Evolutionary conservation across 2,888 invertebrate genomes (phyloP).

Genomic region (Trissolcus japonicus): DNA sequence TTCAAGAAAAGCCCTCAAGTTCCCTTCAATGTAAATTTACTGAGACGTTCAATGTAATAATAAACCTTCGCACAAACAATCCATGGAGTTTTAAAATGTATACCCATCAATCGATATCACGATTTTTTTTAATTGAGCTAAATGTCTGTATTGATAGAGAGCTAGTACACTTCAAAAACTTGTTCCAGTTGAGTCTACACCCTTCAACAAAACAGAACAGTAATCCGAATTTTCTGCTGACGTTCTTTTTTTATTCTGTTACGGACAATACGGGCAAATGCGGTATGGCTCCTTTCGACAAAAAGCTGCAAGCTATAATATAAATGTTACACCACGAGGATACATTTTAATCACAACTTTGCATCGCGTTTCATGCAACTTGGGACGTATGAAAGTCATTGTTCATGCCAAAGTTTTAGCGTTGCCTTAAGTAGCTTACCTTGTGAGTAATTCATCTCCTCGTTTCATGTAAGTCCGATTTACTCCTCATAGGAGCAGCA

Average conservation of each 20-base stretch:
- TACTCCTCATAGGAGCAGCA: constrained; percentile 72
- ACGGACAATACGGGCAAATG: constrained; percentile 3
- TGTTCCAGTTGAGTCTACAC: constrained; percentile 8
- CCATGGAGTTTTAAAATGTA: constrained; percentile 26
- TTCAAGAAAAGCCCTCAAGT: constrained; percentile 43
- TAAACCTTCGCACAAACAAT: background rate
- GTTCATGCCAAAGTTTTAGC: constrained; percentile 44
- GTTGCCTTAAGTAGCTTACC: constrained; percentile 64
- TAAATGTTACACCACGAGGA: constrained; percentile 27
- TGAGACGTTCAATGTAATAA: constrained; percentile 28
- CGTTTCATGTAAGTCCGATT: constrained; percentile 73
- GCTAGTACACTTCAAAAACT: constrained; percentile 5
- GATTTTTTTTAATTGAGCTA: constrained; percentile 20
- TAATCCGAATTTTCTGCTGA: constrained; percentile 26
- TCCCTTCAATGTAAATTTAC: constrained; percentile 41
- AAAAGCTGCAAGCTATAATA: constrained; percentile 24
- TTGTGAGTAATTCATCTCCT: constrained; percentile 76
- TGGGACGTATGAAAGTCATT: constrained; percentile 41
- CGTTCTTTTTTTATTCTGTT: background rate
- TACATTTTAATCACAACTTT: constrained; percentile 43
- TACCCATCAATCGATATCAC: background rate
- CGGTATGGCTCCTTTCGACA: constrained; percentile 14
- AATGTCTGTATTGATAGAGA: constrained; percentile 46
- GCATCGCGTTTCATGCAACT: constrained; percentile 32
- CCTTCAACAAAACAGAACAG: background rate